Conservation (phyloP, 1,140 invertebrate genomes). For the Steinernema feltiae region DNA sequence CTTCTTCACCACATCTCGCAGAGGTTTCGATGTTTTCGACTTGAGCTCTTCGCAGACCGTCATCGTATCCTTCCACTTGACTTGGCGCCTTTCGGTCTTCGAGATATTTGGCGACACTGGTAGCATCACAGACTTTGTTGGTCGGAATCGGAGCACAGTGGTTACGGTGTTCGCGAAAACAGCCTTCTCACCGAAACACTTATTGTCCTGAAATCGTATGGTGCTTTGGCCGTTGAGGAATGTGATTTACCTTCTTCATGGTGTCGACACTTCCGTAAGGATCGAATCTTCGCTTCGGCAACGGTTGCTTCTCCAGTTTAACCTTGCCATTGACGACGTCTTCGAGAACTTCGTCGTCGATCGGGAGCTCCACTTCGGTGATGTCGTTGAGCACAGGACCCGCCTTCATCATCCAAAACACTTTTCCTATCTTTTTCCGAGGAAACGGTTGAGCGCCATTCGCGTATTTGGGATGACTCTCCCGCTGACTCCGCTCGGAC, state of each 20-base stretch:
- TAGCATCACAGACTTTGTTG: background rate
- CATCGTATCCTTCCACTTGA: background rate
- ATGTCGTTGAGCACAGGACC: background rate
- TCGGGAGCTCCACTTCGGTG: background rate
- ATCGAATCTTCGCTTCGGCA: background rate
- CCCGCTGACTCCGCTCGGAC: background rate
- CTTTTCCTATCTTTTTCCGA: background rate
- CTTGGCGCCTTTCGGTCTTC: background rate
- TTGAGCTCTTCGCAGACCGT: background rate
- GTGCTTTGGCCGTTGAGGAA: no score
- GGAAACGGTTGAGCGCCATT: background rate
- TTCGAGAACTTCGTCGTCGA: background rate
- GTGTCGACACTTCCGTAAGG: constrained; percentile 6
- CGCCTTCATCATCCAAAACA: background rate
- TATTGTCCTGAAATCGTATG: background rate
- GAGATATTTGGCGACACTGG: background rate
- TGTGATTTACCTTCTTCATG: constrained; percentile 37
- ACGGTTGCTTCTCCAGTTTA: background rate
- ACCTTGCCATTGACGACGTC: background rate
- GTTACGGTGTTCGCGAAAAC: background rate
- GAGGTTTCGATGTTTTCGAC: background rate
- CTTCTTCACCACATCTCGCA: background rate
- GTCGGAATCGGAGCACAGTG: background rate
- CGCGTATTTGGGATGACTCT: background rate
- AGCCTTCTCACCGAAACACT: background rate